Base-by-base conservation (phyloP, 2,888 invertebrate species). In the Cryptocheilus praepositus region DNA sequence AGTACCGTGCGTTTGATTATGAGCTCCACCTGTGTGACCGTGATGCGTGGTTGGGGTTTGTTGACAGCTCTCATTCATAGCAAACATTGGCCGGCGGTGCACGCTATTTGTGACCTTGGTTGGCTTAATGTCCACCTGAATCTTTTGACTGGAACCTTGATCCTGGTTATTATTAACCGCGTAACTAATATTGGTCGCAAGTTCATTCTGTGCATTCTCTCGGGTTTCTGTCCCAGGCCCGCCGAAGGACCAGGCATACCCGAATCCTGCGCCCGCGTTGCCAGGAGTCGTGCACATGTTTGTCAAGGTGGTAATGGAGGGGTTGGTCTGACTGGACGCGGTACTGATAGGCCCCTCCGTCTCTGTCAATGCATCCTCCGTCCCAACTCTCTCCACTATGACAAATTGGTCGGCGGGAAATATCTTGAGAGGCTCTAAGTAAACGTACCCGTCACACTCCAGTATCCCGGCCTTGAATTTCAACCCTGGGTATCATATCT, bases 1-100 rank as follows among this genome's bases (percentile, higher is more conserved):
- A 3, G 66, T 91, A 88, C 74, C 91, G 88, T 84, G 91, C 81
- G 87, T 90, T 90, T 82, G 91, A 90, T 85, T 91, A 89, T 75
- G 85, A 65, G 82, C 86, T 80, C 81, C 86, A 2, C 75, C 76
- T 0, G 81, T 81, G 71, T 83, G 85, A 53, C 83, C 81, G 51
- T 86, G 86, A 71, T 86, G 86, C 2, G 83, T 81, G 16, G 82
- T 83, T 0, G 86, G 82, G 18, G 86, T 85, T 63, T 86, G 87
- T 64, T 87, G 87, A 79, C 88, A 88, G 65, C 81, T 85, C 70
- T 88, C 88, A 61, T 86, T 88, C 87, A 88, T 88, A 18, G 85
- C 76, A 68, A 88, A 88, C 84, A 88, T 87, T 7, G 87, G 85
- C 64, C 88, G 81, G 64, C 88, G 82, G 55, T 87, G 88, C 15